phyloP scores from a whole-genome alignment of 1,140 invertebrate species.

The Amyelois transitella region DNA sequence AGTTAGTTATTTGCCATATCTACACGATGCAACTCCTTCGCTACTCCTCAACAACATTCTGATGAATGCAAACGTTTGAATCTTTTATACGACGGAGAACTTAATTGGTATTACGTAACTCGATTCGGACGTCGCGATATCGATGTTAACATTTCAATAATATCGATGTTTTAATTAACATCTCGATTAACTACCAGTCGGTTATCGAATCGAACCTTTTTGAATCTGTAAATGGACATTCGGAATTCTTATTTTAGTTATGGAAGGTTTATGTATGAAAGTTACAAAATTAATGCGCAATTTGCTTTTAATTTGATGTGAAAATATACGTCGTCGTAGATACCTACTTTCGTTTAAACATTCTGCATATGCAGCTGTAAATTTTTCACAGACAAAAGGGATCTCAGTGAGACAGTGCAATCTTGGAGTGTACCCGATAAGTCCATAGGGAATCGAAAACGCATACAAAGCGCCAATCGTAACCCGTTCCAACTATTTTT shows the following conservation, averaged over 20 bases:
- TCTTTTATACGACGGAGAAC: slow-evolving; percentile 10
- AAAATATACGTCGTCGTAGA: too few species aligned
- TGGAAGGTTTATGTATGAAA: neutral
- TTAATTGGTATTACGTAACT: slow-evolving; percentile 15
- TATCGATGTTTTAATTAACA: neutral
- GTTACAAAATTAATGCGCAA: too few species aligned
- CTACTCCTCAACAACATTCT: too few species aligned
- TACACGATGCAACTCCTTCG: too few species aligned
- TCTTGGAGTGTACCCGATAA: slow-evolving; percentile 17
- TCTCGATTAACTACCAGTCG: neutral
- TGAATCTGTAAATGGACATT: neutral
- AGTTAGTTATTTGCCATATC: too few species aligned
- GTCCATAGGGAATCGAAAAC: slow-evolving; percentile 16
- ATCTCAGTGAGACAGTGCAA: slow-evolving; percentile 21
- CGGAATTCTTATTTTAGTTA: neutral
- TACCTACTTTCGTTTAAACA: too few species aligned
- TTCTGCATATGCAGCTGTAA: slow-evolving; percentile 6
- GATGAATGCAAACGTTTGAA: slow-evolving; percentile 8
- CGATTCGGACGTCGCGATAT: neutral
- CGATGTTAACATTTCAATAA: neutral
- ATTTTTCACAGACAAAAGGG: slow-evolving; percentile 20
- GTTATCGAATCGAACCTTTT: neutral
- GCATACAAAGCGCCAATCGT: slow-evolving; percentile 23
- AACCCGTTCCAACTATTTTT: slow-evolving; percentile 25
- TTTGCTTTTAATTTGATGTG: too few species aligned